Evolutionary conservation across 2,797 vertebrate species (phyloP), one percentile per base, ranked within the genome.

Genomic region (Chelon labrosus): DNA sequence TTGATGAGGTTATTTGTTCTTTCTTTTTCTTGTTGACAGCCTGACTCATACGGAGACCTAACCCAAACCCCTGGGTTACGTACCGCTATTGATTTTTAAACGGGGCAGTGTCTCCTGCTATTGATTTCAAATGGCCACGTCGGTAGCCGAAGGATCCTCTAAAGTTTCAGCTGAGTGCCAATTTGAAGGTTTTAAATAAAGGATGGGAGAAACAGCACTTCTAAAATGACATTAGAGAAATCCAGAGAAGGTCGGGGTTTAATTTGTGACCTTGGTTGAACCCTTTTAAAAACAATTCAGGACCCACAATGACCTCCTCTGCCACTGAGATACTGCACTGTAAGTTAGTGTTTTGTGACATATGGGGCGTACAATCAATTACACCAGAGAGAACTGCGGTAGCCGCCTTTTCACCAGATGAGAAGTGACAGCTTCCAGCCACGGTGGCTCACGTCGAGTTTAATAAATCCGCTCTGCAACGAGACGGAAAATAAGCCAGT

Each of bases 111-210:
- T 78, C 75, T 82, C 75, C 52, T 59, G 56, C 8, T 89, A 88
- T 90, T 79, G 88, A 88, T 90, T 84, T 75, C 11, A 69, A 73
- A 75, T 53, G 78, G 70, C 54, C 42, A 22, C 16, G 37, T 17
- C 41, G 37, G 65, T 63, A 66, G 70, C 63, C 75, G 65, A 56
- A 71, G 39, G 67, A 70, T 63, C 80, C 70, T 89, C 88, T 89
- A 78, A 75, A 68, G 76, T 90, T 90, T 90, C 90, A 85, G 65
- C 22, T 87, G 81, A 90, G 87, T 88, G 87, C 82, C 80, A 68
- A 85, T 70, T 64, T 14, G 37, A 71, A 70, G 70, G 74, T 82
- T 89, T 91, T 74, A 78, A 76, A 79, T 83, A 78, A 85, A 90
- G 10, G 49, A 20, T 25, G 20, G 49, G 66, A 73, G 20, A 76